A percentile compares a stretch with the other conserved stretches of the same genome.
These are phyloP conservation scores for Sebastes iracundus DNA, from an alignment of 2,797 vertebrate species.

Conservation along the genomic window DNA sequence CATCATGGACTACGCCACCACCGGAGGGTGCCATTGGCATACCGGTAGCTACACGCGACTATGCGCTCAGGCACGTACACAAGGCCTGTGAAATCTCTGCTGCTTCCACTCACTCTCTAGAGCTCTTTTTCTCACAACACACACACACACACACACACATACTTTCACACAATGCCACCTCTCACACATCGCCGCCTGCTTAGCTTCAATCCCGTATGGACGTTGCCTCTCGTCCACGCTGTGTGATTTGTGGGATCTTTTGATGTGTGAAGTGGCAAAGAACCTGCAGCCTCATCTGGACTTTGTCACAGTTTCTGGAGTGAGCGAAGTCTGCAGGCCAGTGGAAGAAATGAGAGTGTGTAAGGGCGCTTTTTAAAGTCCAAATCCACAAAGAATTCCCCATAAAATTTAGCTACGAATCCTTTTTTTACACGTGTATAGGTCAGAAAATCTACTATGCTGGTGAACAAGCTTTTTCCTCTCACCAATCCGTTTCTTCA, in stretches of 20 bases:
- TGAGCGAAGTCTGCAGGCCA: slow-evolving; percentile 15
- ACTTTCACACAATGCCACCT: slow-evolving; percentile 39
- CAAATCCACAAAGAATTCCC: background rate
- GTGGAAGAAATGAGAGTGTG: background rate
- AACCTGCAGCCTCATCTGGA: slow-evolving; percentile 52
- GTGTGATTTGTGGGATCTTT: slow-evolving; percentile 57
- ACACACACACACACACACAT: background rate
- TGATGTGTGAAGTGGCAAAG: slow-evolving; percentile 60
- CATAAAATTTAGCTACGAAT: background rate
- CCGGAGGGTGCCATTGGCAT: slow-evolving; percentile 59
- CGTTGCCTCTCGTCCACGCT: slow-evolving; percentile 13
- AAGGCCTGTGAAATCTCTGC: slow-evolving; percentile 26
- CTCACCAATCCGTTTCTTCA: background rate
- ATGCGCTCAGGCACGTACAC: slow-evolving; percentile 40
- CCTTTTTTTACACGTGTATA: background rate
- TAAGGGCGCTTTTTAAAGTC: background rate
- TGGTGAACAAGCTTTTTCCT: background rate
- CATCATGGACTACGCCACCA: slow-evolving; percentile 5
- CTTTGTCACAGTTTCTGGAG: slow-evolving; percentile 47
- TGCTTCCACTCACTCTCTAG: slow-evolving; percentile 36
- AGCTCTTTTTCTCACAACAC: background rate
- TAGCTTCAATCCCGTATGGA: slow-evolving; percentile 36
- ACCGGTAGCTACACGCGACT: background rate
- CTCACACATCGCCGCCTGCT: slow-evolving; percentile 33
- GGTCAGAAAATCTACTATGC: background rate